Base-by-base conservation (phyloP, 2,888 invertebrate genomes). In the Melieria picta region DNA sequence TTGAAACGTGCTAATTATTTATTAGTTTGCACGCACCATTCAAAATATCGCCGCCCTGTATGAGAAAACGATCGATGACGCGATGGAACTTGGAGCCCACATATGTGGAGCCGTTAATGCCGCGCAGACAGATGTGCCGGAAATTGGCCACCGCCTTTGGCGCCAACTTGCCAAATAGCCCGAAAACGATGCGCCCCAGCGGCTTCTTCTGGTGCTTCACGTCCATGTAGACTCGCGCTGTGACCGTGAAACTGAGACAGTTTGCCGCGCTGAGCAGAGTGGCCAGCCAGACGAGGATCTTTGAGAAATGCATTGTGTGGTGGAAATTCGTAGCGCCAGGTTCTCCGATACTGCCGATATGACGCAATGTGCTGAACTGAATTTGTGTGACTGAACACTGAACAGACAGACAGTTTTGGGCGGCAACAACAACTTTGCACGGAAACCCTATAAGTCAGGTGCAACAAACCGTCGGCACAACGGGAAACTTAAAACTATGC, bases 141-240 rank as follows among this genome's bases (percentile, higher is more conserved):
- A 98, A 98, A 85, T 98, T 98, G 79, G 92, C 90, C 0, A 93
- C 95, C 0, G 97, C 93, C 85, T 92, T 94, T 3, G 97, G 97
- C 0, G 92, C 94, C 65, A 92, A 87, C 75, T 96, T 92, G 0
- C 97, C 97, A 71, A 85, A 85, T n/a, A 98, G 88, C 0, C 96
- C 97, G 76, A 97, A 91, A 0, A 93, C 91, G 70, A 98, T 92
- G 75, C 92, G 89, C 0, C 97, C 97, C 11, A 91, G 85, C 10
- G 89, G 88, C 84, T 93, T 89, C 69, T 91, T 92, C 77, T 92
- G 93, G 78, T 92, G 91, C 81, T 91, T 89, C 7, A 97, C 90
- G 82, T 96, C 95, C 76, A 97, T 91, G 84, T 90, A 96, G 3
- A 95, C 93, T 88, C 93, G 80, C 0, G 85, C 84, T 7, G 86